phyloP scores from a whole-genome alignment of 2,888 invertebrate genomes.

The Leptarthrus brevirostris region DNA sequence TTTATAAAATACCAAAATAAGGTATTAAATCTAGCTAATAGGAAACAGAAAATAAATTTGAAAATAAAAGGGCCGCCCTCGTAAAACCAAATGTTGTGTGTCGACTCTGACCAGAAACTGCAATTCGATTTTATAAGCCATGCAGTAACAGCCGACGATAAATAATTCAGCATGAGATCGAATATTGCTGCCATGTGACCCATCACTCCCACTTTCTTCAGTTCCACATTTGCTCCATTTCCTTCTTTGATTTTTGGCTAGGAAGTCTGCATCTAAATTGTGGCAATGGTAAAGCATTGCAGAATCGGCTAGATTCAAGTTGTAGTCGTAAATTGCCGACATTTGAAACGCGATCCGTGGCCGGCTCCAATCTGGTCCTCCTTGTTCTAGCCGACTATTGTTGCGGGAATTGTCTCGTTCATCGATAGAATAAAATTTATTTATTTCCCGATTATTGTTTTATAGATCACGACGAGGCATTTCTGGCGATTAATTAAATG shows the following conservation, averaged over 20 bases:
- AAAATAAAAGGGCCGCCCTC: too few relatives aligned
- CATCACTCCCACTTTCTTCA: slow-evolving; percentile 27
- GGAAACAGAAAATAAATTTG: too few relatives aligned
- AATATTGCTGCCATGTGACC: slow-evolving; percentile 21
- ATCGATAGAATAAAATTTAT: slow-evolving; percentile 31
- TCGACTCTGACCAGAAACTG: slow-evolving; percentile 14
- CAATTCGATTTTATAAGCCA: slow-evolving; percentile 39
- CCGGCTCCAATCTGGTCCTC: not conserved
- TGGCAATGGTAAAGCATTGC: too few relatives aligned
- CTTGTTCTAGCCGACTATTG: slow-evolving; percentile 9
- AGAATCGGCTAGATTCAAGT: not conserved
- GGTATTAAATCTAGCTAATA: too few relatives aligned
- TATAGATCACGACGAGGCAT: slow-evolving; percentile 38
- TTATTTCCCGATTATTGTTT: slow-evolving; percentile 45
- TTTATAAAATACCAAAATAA: too few relatives aligned
- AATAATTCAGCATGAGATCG: slow-evolving; percentile 36
- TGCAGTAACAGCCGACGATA: slow-evolving; percentile 20
- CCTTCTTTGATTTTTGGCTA: slow-evolving; percentile 37
- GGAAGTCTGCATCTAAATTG: not conserved
- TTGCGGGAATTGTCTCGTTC: slow-evolving; percentile 25
- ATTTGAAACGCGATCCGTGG: slow-evolving; percentile 29
- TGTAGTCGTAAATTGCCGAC: slow-evolving; percentile 28
- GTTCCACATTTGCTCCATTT: not conserved
- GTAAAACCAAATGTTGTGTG: too few relatives aligned
- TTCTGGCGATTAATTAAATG: slow-evolving; percentile 40